A percentile compares a stretch with the other conserved stretches of the same genome.
Evolutionary conservation across 2,113 vertebrate genomes (phyloP).

Genomic region (Coturnix japonica): DNA sequence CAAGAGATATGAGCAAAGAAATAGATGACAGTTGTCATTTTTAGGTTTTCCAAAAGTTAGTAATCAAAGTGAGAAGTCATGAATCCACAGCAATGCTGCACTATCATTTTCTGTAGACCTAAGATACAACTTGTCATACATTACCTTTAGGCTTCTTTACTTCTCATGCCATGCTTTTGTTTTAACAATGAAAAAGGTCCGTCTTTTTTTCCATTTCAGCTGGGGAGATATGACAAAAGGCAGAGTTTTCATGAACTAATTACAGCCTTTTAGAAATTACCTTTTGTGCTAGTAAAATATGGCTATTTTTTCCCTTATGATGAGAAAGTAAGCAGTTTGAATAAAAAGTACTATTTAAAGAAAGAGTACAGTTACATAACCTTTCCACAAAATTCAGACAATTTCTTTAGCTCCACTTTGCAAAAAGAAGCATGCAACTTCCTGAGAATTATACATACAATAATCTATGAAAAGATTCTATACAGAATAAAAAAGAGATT

Average conservation of each 20-base stretch:
- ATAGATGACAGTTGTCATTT: constrained; percentile 38
- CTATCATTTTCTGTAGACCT: constrained; percentile 53
- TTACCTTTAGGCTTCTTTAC: constrained; percentile 46
- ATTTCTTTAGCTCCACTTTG: constrained; percentile 71
- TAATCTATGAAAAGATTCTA: constrained; percentile 72
- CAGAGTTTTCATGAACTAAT: constrained; percentile 77
- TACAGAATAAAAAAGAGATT: constrained; percentile 17
- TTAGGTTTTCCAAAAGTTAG: constrained; percentile 46
- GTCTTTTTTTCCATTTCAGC: constrained; percentile 59
- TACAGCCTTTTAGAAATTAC: constrained; percentile 79
- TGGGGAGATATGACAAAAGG: constrained; percentile 72
- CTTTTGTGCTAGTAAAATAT: constrained; percentile 79
- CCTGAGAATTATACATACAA: constrained; percentile 72
- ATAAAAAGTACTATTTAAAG: constrained; percentile 83
- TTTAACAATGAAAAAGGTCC: constrained; percentile 71
- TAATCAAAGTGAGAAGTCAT: constrained; percentile 65
- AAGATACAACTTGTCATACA: constrained; percentile 48
- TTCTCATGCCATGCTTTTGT: constrained; percentile 49
- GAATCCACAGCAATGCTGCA: constrained; percentile 43
- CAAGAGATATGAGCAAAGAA: constrained; percentile 18
- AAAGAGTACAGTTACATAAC: constrained; percentile 83
- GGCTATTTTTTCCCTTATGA: constrained; percentile 33
- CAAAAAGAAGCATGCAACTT: constrained; percentile 57
- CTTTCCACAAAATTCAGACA: constrained; percentile 81
- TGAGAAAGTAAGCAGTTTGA: constrained; percentile 79